These are phyloP conservation scores for Macrocentrus cingulum DNA, from an alignment of 1,140 invertebrate genomes.

Conservation along the genomic window DNA sequence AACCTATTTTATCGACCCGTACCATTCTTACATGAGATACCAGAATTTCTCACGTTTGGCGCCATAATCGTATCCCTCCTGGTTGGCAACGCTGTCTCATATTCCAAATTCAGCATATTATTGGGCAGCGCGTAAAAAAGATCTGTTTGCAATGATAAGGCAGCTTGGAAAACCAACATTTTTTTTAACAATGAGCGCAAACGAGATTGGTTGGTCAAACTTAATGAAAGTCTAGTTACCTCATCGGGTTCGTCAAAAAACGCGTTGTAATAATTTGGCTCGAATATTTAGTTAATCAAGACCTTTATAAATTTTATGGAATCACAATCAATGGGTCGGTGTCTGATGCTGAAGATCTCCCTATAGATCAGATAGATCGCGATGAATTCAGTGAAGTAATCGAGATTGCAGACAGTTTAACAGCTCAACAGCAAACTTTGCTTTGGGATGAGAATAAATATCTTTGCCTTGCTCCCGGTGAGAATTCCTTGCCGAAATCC, in stretches of 20 bases:
- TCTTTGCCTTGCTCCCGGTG: slow-evolving; percentile 39
- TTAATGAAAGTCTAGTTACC: slow-evolving; percentile 33
- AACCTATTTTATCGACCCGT: too few relatives aligned
- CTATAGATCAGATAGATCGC: background rate
- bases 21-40: too few relatives aligned
- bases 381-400: slow-evolving; percentile 36
- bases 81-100: too few relatives aligned
- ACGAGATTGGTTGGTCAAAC: too few relatives aligned
- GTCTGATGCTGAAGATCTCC: background rate
- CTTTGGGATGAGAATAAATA: slow-evolving; percentile 42
- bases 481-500: slow-evolving; percentile 28
- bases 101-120: too few relatives aligned
- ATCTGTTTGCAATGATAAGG: too few relatives aligned
- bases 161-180: too few relatives aligned
- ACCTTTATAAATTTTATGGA: slow-evolving; percentile 28
- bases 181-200: too few relatives aligned
- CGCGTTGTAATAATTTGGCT: slow-evolving; percentile 29
- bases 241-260: slow-evolving; percentile 26
- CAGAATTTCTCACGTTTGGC: too few relatives aligned
- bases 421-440: slow-evolving; percentile 42
- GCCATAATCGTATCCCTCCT: too few relatives aligned
- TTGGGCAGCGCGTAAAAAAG: too few relatives aligned
- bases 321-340: slow-evolving; percentile 19
- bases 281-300: slow-evolving; percentile 14
- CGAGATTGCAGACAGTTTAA: slow-evolving; percentile 35